Evolutionary conservation across 1,140 invertebrate species (phyloP).

Genomic region (Belonocnema kinseyi): DNA sequence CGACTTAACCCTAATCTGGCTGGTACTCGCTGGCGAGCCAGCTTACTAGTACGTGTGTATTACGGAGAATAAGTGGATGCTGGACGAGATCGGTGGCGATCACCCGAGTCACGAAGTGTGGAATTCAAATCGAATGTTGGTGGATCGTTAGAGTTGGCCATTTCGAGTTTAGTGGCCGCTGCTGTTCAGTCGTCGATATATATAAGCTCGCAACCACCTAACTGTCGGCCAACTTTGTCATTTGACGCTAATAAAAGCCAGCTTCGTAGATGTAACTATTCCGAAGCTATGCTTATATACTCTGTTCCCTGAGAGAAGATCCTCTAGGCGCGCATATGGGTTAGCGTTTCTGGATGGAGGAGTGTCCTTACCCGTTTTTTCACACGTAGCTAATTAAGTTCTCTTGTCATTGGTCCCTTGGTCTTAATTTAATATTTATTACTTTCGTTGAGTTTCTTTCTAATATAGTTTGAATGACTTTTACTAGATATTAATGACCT

Average conservation of each 20-base stretch:
- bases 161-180: constrained; percentile 67
- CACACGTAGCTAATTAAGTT: no score
- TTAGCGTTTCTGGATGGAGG: no score
- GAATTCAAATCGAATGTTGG: constrained; percentile 57
- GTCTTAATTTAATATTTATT: no score
- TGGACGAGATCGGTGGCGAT: constrained; percentile 39
- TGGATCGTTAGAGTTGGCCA: constrained; percentile 61
- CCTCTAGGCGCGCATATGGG: no score
- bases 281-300: constrained; percentile 37
- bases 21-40: constrained; percentile 37
- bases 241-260: constrained; percentile 64
- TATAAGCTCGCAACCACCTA: constrained; percentile 45
- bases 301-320: no score
- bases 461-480: no score
- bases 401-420: no score
- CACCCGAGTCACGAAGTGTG: constrained; percentile 43
- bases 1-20: constrained; percentile 52
- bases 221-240: constrained; percentile 62
- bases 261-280: constrained; percentile 53
- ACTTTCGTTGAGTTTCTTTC: no score
- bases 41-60: constrained; percentile 34
- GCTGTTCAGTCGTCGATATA: constrained; percentile 46
- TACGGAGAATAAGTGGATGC: constrained; percentile 41
- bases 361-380: no score
- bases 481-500: no score